Conservation (phyloP, 2,888 invertebrate genomes). For the Hedychridium roseum region DNA sequence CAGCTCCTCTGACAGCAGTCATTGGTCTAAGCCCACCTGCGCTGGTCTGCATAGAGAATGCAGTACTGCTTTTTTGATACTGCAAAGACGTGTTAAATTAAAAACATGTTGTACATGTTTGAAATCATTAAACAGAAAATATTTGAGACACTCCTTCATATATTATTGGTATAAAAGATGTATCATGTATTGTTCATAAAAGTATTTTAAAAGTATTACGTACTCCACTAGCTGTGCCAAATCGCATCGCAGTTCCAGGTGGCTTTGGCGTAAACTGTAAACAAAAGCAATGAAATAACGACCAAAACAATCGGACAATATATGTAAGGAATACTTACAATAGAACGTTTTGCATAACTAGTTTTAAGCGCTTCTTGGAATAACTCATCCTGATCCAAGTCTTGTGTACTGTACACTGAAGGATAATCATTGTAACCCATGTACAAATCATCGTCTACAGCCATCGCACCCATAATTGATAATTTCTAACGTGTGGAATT, state of each 20-base stretch:
- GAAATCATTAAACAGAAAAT: neutral
- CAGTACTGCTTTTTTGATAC: slow-evolving; percentile 63
- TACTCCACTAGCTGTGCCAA: slow-evolving; percentile 69
- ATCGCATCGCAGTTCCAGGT: slow-evolving; percentile 66
- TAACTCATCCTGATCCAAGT: slow-evolving; percentile 75
- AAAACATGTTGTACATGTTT: neutral
- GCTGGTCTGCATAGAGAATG: slow-evolving; percentile 57
- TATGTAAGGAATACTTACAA: slow-evolving; percentile 64
- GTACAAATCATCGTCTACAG: slow-evolving; percentile 73
- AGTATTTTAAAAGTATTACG: slow-evolving; percentile 30
- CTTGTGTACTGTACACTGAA: slow-evolving; percentile 72
- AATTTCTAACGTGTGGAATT: no score
- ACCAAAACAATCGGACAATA: neutral
- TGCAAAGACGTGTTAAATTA: slow-evolving; percentile 25
- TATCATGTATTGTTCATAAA: slow-evolving; percentile 1
- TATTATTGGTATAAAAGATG: neutral
- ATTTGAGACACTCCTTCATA: no score
- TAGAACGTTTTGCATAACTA: slow-evolving; percentile 76
- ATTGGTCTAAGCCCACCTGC: slow-evolving; percentile 77
- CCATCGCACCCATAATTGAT: slow-evolving; percentile 23
- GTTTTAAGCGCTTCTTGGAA: slow-evolving; percentile 81
- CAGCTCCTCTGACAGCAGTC: slow-evolving; percentile 96
- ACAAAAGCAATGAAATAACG: slow-evolving; percentile 5
- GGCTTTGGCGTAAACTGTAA: slow-evolving; percentile 61
- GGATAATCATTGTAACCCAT: slow-evolving; percentile 75